Evolutionary conservation across 1,140 invertebrate species (phyloP), one percentile per base, ranked within the genome.

Genomic region (Lasioglossum albipes): DNA sequence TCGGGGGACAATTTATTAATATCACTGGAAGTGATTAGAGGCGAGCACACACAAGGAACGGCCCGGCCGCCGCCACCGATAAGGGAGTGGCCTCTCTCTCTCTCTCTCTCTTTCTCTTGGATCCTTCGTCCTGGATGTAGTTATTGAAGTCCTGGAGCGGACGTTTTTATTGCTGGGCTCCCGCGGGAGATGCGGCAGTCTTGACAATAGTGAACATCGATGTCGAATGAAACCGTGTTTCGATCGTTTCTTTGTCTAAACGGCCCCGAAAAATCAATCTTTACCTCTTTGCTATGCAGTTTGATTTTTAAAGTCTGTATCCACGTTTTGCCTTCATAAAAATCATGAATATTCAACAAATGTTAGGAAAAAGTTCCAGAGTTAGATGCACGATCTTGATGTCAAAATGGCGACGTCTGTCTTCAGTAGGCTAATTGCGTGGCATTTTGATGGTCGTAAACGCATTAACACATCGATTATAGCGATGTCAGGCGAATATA

Each of bases 391-490:
- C 1, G 9, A 7, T 13, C 9, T 13, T 13, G 45, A 49, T 9
- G 45, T 49, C 45, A 9, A 49, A 13, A 49, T 84, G 36, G 36
- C 36, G 36, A 36, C 36, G 36, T 5, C 36, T 36, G 36, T 36
- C 36, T 3, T 3, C 3, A 36, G 36, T 36, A 36, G 36, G 36
- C 3, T 36, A 84, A 87, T 84, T 79, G 68, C 82, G 83, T 76
- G 70, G 61, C 77, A 72, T 77, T 83, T 79, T 61, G 31, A 59
- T 73, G 64, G 69, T 87, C 79, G 82, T 87, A 82, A 87, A 82
- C 75, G 80, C 83, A 87, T 81, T 83, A 83, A 85, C 73, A 62
- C 74, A 84, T 85, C 84, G 83, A 76, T 86, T 81, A 86, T 69
- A 73, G 20, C 45, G 5, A 36, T 36, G 0, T 4, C 3, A 36